A percentile compares a stretch with the other conserved stretches of the same genome.
Evolutionary conservation across 1,140 invertebrate species (phyloP).

Genomic region (Calycopis cecrops): DNA sequence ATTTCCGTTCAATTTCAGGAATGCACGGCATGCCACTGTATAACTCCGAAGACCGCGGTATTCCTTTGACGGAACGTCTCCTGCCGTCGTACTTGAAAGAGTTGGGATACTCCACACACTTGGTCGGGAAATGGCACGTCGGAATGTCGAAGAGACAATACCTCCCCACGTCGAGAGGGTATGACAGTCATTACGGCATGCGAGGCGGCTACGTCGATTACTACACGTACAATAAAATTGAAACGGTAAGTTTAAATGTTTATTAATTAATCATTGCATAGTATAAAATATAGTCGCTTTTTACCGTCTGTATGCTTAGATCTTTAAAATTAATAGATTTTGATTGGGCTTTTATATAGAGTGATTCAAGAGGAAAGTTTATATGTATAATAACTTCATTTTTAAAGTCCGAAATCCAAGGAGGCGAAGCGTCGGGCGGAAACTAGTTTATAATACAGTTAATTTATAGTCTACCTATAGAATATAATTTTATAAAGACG

Average conservation of each 20-base stretch:
- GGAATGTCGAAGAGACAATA: conserved; percentile 82
- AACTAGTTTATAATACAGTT: too few species aligned
- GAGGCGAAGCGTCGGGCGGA: too few species aligned
- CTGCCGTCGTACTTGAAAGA: conserved; percentile 85
- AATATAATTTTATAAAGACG: too few species aligned
- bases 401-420: too few species aligned
- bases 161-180: conserved; percentile 86
- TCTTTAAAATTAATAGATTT: too few species aligned
- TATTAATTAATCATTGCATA: too few species aligned
- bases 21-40: conserved; percentile 87
- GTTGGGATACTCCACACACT: conserved; percentile 87
- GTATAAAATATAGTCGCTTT: too few species aligned
- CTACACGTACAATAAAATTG: conserved; percentile 79
- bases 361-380: too few species aligned
- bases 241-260: conserved; percentile 38
- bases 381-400: too few species aligned
- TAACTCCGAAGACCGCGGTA: conserved; percentile 82
- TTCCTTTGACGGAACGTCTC: conserved; percentile 82
- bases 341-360: too few species aligned
- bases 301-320: too few species aligned
- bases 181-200: conserved; percentile 89
- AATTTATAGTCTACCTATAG: too few species aligned
- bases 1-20: conserved; percentile 66
- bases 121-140: conserved; percentile 94
- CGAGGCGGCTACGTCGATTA: conserved; percentile 89